Conservation (phyloP, 2,888 invertebrate genomes). For the Sarcophaga carnaria region DNA sequence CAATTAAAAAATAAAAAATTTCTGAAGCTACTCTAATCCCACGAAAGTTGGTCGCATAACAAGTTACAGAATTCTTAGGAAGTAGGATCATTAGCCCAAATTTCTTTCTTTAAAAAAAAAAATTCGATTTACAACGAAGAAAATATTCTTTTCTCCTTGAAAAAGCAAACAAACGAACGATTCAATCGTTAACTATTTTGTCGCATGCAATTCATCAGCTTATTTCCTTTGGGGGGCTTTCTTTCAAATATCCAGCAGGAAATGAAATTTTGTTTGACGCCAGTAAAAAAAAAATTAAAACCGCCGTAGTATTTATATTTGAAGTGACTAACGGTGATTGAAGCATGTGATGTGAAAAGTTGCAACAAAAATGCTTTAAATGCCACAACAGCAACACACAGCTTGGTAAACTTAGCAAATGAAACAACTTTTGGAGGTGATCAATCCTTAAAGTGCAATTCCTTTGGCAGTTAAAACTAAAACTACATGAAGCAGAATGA, state of each 20-base stretch:
- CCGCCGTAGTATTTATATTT: not conserved
- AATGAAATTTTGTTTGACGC: not conserved
- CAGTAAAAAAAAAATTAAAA: constrained; percentile 3
- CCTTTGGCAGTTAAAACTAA: constrained; percentile 65
- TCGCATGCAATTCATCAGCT: too few relatives aligned
- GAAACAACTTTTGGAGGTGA: constrained; percentile 72
- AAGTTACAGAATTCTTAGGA: too few relatives aligned
- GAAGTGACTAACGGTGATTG: constrained; percentile 74
- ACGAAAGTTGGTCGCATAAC: too few relatives aligned
- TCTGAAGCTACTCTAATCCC: too few relatives aligned
- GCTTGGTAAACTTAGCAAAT: constrained; percentile 70
- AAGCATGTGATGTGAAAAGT: constrained; percentile 74
- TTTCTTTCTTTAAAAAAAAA: too few relatives aligned
- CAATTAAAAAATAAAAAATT: too few relatives aligned
- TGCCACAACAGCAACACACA: constrained; percentile 24
- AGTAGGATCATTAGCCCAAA: too few relatives aligned
- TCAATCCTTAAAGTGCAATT: constrained; percentile 72
- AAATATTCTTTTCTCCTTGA: too few relatives aligned
- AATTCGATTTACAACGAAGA: too few relatives aligned
- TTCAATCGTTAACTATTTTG: too few relatives aligned
- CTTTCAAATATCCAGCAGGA: not conserved
- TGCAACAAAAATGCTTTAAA: constrained; percentile 65
- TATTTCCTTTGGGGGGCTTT: not conserved
- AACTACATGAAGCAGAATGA: not conserved
- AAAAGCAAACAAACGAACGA: too few relatives aligned